These are phyloP conservation scores for Iguana delicatissima DNA, from an alignment of 2,797 vertebrate species.

Conservation along the genomic window DNA sequence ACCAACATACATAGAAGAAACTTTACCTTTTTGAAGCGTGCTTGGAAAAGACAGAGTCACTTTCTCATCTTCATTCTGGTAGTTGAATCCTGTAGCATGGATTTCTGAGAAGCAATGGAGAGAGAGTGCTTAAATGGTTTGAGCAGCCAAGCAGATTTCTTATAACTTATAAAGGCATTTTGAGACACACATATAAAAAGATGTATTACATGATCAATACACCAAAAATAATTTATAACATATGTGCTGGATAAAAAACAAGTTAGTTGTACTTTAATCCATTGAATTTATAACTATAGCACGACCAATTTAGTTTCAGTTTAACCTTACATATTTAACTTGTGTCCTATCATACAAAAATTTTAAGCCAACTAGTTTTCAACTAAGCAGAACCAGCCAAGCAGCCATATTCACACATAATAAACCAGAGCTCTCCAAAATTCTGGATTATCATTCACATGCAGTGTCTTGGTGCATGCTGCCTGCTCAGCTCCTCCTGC, in stretches of 20 bases:
- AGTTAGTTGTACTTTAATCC: too few relatives aligned
- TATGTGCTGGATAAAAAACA: too few relatives aligned
- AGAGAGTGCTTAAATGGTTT: constrained; percentile 4
- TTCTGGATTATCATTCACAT: not conserved
- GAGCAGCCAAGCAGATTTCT: not conserved
- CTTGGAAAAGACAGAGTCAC: constrained; percentile 97
- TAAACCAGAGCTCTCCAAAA: not conserved
- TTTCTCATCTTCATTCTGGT: constrained; percentile 99
- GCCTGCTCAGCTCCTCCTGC: not conserved
- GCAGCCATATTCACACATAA: not conserved
- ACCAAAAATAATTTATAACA: not conserved
- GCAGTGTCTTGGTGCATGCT: not conserved
- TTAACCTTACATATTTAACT: not conserved
- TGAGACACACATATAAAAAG: constrained; percentile 14
- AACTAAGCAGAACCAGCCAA: not conserved
- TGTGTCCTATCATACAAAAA: not conserved
- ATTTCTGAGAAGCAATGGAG: constrained; percentile 86
- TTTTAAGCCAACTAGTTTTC: not conserved
- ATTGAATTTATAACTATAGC: not conserved
- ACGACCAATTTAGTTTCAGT: not conserved
- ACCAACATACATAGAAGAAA: not conserved
- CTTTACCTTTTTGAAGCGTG: constrained; percentile 92
- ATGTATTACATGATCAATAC: not conserved
- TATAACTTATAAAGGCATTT: not conserved
- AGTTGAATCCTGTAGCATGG: constrained; percentile 98